Evolutionary conservation across 2,888 invertebrate species (phyloP), one percentile per base, ranked within the genome.

Genomic region (Calephelis perditalis): DNA sequence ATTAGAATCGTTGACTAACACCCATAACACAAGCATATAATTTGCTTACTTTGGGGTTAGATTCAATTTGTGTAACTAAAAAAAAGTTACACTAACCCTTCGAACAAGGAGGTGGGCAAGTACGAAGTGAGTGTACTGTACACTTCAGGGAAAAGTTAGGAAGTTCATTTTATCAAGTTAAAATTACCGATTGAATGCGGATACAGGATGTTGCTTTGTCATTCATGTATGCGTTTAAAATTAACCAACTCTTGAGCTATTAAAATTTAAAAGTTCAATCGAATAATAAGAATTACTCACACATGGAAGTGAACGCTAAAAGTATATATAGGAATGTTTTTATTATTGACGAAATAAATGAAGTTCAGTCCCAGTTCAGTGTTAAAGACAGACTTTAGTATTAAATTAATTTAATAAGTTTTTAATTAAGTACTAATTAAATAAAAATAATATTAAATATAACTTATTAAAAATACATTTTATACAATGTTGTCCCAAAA

Each of bases 401-500:
- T 26, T 26, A 26, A 26, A 26, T 26, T 26, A 2, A 26, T 2
- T 26, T 26, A 26, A 3, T 26, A 2, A 26, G 44, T 26, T 3
- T 3, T 26, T 26, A 26, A 4, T 26, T 26, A 2, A 26, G 26
- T 26, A 4, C 4, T 3, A 2, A 26, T 26, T 26, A 10, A 35
- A 7, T 43, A 4, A 15, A 45, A 35, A 52, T 35, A 35, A 52
- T 52, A 52, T 52, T 40, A 55, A 26, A 26, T 26, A 26, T 26
- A 26, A 26, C 0, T 26, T 7, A 35, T 7, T 43, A 4, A 15
- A 45, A 35, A 52, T 35, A 35, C 26, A 52, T 52, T 35, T 52
- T 40, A 45, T 44, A 52, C 15, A 63, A 68, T 66, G 65, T 59
- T 62, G 37, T 43, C 44, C 26, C 11, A 58, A 26, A 62, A 56